Conservation (phyloP, 2,797 vertebrate species). For the Leuciscus waleckii region DNA sequence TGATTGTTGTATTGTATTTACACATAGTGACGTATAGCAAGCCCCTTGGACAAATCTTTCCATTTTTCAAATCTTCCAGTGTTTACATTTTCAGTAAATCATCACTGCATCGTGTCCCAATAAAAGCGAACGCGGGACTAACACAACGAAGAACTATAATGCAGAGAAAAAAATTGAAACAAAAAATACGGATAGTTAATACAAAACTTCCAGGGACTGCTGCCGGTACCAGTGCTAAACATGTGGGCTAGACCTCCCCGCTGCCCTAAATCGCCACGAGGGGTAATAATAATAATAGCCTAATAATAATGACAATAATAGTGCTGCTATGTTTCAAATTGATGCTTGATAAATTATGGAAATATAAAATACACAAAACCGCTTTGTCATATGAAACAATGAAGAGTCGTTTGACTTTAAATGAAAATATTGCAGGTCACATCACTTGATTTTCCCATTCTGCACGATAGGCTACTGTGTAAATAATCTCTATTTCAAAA, state of each 20-base stretch:
- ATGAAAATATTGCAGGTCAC: constrained; percentile 45
- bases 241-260: too few relatives aligned
- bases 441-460: constrained; percentile 38
- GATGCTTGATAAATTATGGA: constrained; percentile 42
- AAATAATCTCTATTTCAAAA: constrained; percentile 51
- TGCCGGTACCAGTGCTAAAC: too few relatives aligned
- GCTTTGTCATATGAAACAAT: constrained; percentile 31
- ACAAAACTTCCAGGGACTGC: too few relatives aligned
- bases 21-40: constrained; percentile 45
- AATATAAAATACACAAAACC: constrained; percentile 30
- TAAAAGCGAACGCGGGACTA: constrained; percentile 20
- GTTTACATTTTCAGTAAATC: constrained; percentile 42
- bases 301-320: constrained; percentile 66
- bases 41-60: constrained; percentile 19
- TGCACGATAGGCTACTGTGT: constrained; percentile 19
- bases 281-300: constrained; percentile 51
- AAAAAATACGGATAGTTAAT: too few relatives aligned
- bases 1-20: constrained; percentile 49
- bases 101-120: constrained; percentile 31
- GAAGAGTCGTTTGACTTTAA: constrained; percentile 19
- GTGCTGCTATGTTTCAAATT: constrained; percentile 62
- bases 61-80: constrained; percentile 35
- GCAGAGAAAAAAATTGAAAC: not conserved
- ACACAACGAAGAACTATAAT: constrained; percentile 15
- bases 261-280: too few relatives aligned